These are phyloP conservation scores for Drosophila punjabiensis DNA, from an alignment of 1,140 invertebrate genomes.

Conservation along the genomic window DNA sequence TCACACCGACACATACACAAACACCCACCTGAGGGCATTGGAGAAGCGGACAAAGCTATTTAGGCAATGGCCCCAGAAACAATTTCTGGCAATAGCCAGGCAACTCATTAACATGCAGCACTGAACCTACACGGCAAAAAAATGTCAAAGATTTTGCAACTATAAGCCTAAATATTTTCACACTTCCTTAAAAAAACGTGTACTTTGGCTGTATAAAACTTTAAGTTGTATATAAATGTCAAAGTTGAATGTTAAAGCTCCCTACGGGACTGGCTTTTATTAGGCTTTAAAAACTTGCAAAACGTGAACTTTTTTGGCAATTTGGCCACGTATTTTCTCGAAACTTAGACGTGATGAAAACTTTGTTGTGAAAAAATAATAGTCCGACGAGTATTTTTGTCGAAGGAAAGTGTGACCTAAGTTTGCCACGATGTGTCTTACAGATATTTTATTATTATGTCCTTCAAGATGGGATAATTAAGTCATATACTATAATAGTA, in stretches of 20 bases:
- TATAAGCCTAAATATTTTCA: not conserved
- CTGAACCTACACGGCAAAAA: conserved; percentile 8
- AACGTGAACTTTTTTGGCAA: conserved; percentile 14
- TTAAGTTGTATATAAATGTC: conserved; percentile 10
- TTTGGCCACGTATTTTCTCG: conserved; percentile 9
- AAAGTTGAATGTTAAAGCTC: conserved; percentile 12
- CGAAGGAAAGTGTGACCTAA: not conserved
- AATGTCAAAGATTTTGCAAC: not conserved
- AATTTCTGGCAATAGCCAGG: conserved; percentile 71
- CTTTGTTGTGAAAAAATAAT: conserved; percentile 12
- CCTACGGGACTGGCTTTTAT: not conserved
- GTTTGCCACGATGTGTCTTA: not conserved
- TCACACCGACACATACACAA: conserved; percentile 8
- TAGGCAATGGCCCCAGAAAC: conserved; percentile 54
- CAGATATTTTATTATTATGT: conserved; percentile 4
- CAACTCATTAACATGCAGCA: conserved; percentile 75
- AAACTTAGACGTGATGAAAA: conserved; percentile 18
- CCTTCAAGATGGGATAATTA: not conserved
- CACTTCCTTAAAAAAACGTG: not conserved
- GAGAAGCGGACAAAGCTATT: conserved; percentile 49
- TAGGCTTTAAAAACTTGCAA: conserved; percentile 12
- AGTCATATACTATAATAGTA: not conserved
- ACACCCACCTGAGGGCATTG: not conserved
- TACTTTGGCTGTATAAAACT: not conserved
- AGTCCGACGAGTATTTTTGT: not conserved